These are phyloP conservation scores for Paragorgia papillata DNA, from an alignment of 92 coral and sea anemone species.

Conservation along the genomic window DNA sequence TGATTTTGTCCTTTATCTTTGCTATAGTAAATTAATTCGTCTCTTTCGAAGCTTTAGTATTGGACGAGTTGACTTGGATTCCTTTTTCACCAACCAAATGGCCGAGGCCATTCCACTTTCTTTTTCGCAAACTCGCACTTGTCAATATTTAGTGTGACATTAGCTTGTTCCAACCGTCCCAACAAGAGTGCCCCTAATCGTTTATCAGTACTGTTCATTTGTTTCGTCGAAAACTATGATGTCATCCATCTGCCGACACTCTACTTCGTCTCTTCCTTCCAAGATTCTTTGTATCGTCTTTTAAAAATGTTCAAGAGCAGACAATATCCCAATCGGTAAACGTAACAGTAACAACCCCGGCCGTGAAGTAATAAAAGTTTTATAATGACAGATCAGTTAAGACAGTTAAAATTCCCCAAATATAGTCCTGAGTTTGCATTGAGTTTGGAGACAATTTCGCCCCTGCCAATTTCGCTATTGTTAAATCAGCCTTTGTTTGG, in stretches of 20 bases:
- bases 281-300: slow-evolving; percentile 59
- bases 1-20: slow-evolving; percentile 41
- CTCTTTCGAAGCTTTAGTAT: slow-evolving; percentile 59
- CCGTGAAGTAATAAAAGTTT: slow-evolving; percentile 73
- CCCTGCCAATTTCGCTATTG: slow-evolving; percentile 70
- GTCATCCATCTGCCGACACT: slow-evolving; percentile 69
- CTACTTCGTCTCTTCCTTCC: slow-evolving; percentile 58
- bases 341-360: slow-evolving; percentile 55
- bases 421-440: slow-evolving; percentile 71
- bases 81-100: slow-evolving; percentile 73
- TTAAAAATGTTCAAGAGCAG: slow-evolving; percentile 73
- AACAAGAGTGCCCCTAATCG: slow-evolving; percentile 58
- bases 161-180: slow-evolving; percentile 41
- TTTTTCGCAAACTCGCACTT: slow-evolving; percentile 62
- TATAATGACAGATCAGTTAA: slow-evolving; percentile 49
- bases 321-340: slow-evolving; percentile 68
- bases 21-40: slow-evolving; percentile 54
- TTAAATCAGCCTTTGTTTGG: slow-evolving; percentile 63
- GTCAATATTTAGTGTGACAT: slow-evolving; percentile 51
- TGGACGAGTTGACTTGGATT: slow-evolving; percentile 58
- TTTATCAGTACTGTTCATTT: slow-evolving; percentile 59
- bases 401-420: slow-evolving; percentile 70
- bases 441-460: slow-evolving; percentile 66
- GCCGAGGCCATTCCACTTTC: slow-evolving; percentile 66
- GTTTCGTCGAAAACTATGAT: slow-evolving; percentile 58